phyloP scores from a whole-genome alignment of 2,797 vertebrate genomes.

The Acrossocheilus wenchowensis region DNA sequence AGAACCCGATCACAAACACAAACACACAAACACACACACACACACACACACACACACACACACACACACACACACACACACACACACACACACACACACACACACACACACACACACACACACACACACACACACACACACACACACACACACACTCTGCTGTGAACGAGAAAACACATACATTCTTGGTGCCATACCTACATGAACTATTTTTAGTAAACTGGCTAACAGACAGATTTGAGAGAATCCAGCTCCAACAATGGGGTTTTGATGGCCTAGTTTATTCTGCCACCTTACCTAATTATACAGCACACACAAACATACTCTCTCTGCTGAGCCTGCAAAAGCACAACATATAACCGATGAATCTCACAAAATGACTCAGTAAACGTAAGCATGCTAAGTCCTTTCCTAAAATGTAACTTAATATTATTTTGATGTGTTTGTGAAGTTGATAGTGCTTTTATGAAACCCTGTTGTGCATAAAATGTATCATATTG shows the following conservation, averaged over 20 bases:
- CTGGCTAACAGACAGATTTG: conserved; percentile 55
- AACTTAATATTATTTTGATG: background rate
- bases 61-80: no score
- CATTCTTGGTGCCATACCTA: conserved; percentile 49
- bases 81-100: no score
- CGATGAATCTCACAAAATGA: conserved; percentile 30
- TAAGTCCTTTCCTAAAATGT: background rate
- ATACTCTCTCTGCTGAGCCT: background rate
- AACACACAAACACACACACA: no score
- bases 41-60: no score
- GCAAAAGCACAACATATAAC: background rate
- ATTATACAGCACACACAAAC: conserved; percentile 64
- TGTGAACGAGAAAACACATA: conserved; percentile 21
- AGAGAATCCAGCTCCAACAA: conserved; percentile 67
- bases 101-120: no score
- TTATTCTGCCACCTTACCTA: conserved; percentile 72
- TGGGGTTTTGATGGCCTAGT: conserved; percentile 79
- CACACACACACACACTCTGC: conserved; percentile 39
- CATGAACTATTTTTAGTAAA: conserved; percentile 64
- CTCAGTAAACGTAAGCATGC: background rate
- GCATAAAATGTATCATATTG: background rate
- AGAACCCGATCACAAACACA: conserved; percentile 40
- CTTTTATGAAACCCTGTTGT: background rate
- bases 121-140: no score
- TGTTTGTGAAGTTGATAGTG: background rate